phyloP scores from a whole-genome alignment of 64 coral and sea anemone species.

The Montipora capricornis region DNA sequence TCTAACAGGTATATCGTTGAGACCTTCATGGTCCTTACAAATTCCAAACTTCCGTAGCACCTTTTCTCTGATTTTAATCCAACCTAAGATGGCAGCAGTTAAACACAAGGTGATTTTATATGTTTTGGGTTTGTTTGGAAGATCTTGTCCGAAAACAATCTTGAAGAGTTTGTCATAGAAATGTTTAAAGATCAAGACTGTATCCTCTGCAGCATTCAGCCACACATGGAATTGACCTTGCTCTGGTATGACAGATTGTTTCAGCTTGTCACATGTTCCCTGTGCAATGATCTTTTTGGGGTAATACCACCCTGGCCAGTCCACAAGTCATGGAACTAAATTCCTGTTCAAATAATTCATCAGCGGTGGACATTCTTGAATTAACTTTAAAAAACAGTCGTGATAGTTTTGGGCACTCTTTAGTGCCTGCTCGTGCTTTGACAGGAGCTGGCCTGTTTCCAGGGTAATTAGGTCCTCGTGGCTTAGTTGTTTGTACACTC shows the following conservation, averaged over 20 bases:
- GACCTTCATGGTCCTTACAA: constrained; percentile 50
- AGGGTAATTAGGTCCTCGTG: constrained; percentile 31
- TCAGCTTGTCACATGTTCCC: background rate
- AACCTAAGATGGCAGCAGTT: constrained; percentile 24
- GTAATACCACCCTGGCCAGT: constrained; percentile 63
- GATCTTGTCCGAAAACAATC: constrained; percentile 41
- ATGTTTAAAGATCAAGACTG: constrained; percentile 41
- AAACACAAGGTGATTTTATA: constrained; percentile 47
- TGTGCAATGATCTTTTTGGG: constrained; percentile 14
- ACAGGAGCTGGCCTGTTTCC: constrained; percentile 38
- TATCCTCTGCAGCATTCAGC: constrained; percentile 55
- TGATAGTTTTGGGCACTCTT: constrained; percentile 38
- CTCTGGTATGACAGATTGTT: constrained; percentile 42
- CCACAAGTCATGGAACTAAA: background rate
- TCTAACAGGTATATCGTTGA: constrained; percentile 44
- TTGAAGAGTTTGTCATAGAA: constrained; percentile 45
- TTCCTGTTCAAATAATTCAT: background rate
- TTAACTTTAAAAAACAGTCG: constrained; percentile 4
- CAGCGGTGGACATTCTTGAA: background rate
- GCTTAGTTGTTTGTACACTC: constrained; percentile 34
- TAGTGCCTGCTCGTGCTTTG: constrained; percentile 7
- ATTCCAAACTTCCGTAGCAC: constrained; percentile 45
- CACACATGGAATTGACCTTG: constrained; percentile 51
- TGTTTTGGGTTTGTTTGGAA: constrained; percentile 32
- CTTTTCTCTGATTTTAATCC: constrained; percentile 32